Percentiles rank a stretch among this genome's conserved stretches.
Conservation (phyloP, 2,888 invertebrate genomes). For the Baronia brevicornis region DNA sequence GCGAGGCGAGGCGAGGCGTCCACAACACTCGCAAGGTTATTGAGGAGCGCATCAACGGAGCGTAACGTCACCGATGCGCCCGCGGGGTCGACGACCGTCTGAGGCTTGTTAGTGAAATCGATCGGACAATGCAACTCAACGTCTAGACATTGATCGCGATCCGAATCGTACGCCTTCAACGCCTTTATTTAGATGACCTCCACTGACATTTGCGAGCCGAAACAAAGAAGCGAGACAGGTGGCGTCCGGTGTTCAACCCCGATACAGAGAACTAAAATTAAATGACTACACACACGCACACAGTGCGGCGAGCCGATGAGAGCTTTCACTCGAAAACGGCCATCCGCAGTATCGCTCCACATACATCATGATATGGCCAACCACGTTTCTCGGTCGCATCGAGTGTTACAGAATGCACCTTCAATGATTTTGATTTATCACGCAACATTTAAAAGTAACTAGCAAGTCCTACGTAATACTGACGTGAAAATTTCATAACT, state of each 20-base stretch:
- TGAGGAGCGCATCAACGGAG: constrained; percentile 69
- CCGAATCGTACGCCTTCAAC: constrained; percentile 60
- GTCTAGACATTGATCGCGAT: constrained; percentile 69
- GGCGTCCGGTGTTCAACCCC: constrained; percentile 48
- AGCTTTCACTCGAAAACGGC: constrained; percentile 66
- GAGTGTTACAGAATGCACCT: constrained; percentile 34
- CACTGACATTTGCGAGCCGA: constrained; percentile 67
- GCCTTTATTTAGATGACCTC: constrained; percentile 74
- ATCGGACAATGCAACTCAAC: constrained; percentile 70
- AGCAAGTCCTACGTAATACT: constrained; percentile 17
- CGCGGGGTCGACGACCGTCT: constrained; percentile 72
- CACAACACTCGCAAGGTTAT: constrained; percentile 55
- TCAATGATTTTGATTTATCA: constrained; percentile 36
- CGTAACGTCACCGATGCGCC: constrained; percentile 75
- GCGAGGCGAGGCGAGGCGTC: constrained; percentile 37
- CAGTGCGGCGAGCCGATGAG: constrained; percentile 34
- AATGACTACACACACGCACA: constrained; percentile 33
- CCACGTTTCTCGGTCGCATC: constrained; percentile 33
- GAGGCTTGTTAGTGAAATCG: constrained; percentile 69
- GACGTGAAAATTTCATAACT: too few relatives aligned
- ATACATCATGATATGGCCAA: constrained; percentile 36
- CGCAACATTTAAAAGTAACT: constrained; percentile 42
- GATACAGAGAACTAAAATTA: constrained; percentile 58
- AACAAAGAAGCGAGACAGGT: constrained; percentile 72
- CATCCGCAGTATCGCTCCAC: constrained; percentile 41